A percentile compares a stretch with the other conserved stretches of the same genome.
phyloP scores from a whole-genome alignment of 2,888 invertebrate genomes.

The Brassicogethes aeneus region DNA sequence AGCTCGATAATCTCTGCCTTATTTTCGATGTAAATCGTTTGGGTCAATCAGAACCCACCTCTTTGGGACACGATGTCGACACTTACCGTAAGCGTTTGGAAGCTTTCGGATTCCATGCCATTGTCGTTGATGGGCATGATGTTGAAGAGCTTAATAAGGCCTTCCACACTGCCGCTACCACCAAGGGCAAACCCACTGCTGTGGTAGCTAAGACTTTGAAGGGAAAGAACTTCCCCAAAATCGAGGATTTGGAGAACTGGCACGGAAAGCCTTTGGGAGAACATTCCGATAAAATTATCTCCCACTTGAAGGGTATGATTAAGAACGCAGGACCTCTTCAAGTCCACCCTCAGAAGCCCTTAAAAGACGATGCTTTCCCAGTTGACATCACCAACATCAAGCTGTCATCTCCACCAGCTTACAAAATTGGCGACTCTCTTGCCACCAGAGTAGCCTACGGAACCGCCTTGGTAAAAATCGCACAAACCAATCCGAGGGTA shows the following conservation, averaged over 20 bases:
- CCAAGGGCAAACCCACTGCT: conserved; percentile 80
- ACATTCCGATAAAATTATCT: conserved; percentile 60
- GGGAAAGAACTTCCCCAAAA: conserved; percentile 80
- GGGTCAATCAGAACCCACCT: conserved; percentile 94
- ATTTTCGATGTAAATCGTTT: conserved; percentile 96
- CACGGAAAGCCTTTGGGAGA: conserved; percentile 94
- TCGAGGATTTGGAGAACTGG: conserved; percentile 94
- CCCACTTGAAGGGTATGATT: conserved; percentile 58
- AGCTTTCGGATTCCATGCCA: conserved; percentile 83
- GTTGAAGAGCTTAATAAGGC: conserved; percentile 85
- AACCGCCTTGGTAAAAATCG: conserved; percentile 83
- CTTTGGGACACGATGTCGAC: conserved; percentile 87
- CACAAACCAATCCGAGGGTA: conserved; percentile 64
- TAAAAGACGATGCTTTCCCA: conserved; percentile 57
- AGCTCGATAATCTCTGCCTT: conserved; percentile 92
- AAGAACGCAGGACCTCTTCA: conserved; percentile 57
- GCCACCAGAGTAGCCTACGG: conserved; percentile 95
- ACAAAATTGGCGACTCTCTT: conserved; percentile 66
- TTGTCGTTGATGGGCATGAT: conserved; percentile 95
- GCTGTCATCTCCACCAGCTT: conserved; percentile 73
- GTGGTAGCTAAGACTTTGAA: conserved; percentile 94
- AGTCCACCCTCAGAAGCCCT: conserved; percentile 54
- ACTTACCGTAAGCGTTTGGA: conserved; percentile 76
- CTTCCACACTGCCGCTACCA: conserved; percentile 67
- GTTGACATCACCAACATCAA: conserved; percentile 64